phyloP scores from a whole-genome alignment of 2,113 vertebrate genomes.

The Callorhinus ursinus region DNA sequence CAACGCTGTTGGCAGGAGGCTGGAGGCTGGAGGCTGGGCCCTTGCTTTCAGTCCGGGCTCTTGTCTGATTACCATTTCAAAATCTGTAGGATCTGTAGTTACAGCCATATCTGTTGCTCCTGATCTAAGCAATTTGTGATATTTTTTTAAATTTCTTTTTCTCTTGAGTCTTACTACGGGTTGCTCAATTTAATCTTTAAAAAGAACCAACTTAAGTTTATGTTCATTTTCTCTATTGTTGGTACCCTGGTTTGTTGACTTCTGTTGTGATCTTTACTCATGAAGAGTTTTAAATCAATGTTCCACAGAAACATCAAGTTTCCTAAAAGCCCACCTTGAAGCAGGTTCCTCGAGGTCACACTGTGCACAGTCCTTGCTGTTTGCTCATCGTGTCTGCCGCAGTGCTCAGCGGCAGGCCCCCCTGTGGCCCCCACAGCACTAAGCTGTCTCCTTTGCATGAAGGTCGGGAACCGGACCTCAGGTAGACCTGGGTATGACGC shows the following conservation, averaged over 20 bases:
- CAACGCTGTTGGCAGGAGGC: neutral
- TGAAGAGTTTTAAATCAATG: neutral
- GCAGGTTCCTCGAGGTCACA: accelerated
- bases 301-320: neutral
- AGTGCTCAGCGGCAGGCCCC: neutral
- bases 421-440: no score
- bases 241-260: neutral
- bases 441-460: neutral
- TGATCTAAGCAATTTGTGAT: no score
- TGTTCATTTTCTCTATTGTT: neutral
- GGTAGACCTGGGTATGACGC: neutral
- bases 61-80: neutral
- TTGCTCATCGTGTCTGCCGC: neutral
- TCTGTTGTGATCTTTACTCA: neutral
- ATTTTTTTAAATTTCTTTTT: neutral
- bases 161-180: neutral
- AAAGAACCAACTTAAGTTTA: neutral
- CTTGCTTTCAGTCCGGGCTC: accelerated
- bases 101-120: neutral
- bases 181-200: neutral
- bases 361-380: no score
- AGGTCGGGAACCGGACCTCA: neutral
- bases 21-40: neutral
- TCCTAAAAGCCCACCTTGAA: neutral
- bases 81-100: neutral